Evolutionary conservation across 2,888 invertebrate genomes (phyloP), one percentile per base, ranked within the genome.

Genomic region (Perithous albicinctus): DNA sequence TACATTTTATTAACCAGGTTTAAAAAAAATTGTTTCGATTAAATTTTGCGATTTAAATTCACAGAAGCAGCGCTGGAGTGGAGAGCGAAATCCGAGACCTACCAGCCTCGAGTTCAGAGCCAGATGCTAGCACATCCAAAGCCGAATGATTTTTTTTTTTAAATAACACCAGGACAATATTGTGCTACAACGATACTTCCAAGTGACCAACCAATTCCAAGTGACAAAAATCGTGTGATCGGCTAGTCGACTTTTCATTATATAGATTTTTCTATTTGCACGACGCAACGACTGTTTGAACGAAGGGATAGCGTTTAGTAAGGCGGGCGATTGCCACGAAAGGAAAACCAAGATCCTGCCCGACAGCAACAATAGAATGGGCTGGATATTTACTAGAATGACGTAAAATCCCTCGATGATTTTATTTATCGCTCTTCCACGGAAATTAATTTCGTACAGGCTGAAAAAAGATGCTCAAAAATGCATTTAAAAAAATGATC

Each of bases 61-160:
- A 20, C 67, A 84, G 85, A 61, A 73, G 76, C 63, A 78, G 72
- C 48, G 79, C 67, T 59, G 78, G 74, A 29, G 72, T 61, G 23
- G 69, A 82, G 15, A 87, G 78, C 73, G 88, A 89, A 76, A 79
- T 83, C 8, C 88, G 84, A 51, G 85, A 87, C 35, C 72, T 85
- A 43, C 85, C 88, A 56, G 80, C 88, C 43, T 84, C 85, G 43
- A 82, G 85, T 46, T 56, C 86, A 41, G 88, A 88, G 43, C 75
- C 84, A 15, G 85, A 86, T 64, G 72, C 81, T 18, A 85, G 84
- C 51, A 75, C 82, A 64, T 85, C 85, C 46, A 85, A 85, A 79
- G 73, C 82, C 79, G 87, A 88, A 46, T 82, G 54, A 72, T 3
- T 41, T 2, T 51, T 56, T n/a, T 32, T 32, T 51, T 77, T 56